Conservation (phyloP, 2,888 invertebrate species). For the Euzophera pinguis region DNA sequence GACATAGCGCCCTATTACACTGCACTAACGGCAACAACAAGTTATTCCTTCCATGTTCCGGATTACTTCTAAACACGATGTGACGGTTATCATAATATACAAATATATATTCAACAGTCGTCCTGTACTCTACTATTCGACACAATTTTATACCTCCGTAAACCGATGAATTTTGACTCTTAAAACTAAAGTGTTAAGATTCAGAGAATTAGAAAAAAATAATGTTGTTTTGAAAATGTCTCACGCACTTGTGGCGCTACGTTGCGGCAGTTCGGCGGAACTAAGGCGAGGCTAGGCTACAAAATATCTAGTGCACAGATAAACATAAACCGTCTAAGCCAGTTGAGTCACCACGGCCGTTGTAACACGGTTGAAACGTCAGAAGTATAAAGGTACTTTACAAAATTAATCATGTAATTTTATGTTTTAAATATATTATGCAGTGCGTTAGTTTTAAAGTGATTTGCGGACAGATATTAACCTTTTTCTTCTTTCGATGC, state of each 20-base stretch:
- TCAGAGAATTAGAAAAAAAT: not conserved
- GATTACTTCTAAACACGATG: slow-evolving; percentile 49
- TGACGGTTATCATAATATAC: slow-evolving; percentile 65
- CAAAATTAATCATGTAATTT: no score
- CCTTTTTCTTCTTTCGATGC: no score
- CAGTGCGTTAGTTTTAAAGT: no score
- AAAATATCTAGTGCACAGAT: not conserved
- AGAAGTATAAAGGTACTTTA: no score
- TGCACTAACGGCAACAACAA: slow-evolving; percentile 30
- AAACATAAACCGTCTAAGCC: not conserved
- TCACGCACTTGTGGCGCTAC: slow-evolving; percentile 21
- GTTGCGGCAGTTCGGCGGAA: slow-evolving; percentile 17
- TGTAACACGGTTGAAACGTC: no score
- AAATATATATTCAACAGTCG: slow-evolving; percentile 68
- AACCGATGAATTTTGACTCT: not conserved
- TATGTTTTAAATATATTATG: no score
- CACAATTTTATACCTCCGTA: slow-evolving; percentile 2
- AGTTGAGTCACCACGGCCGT: no score
- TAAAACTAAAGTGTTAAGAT: not conserved
- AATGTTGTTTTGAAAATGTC: slow-evolving; percentile 10
- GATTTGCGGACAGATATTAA: no score
- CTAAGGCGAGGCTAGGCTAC: slow-evolving; percentile 13
- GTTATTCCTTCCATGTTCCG: slow-evolving; percentile 42
- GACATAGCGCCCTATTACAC: not conserved
- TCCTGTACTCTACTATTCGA: slow-evolving; percentile 25